Conservation (phyloP, 2,888 invertebrate species). For the Callosobruchus maculatus region DNA sequence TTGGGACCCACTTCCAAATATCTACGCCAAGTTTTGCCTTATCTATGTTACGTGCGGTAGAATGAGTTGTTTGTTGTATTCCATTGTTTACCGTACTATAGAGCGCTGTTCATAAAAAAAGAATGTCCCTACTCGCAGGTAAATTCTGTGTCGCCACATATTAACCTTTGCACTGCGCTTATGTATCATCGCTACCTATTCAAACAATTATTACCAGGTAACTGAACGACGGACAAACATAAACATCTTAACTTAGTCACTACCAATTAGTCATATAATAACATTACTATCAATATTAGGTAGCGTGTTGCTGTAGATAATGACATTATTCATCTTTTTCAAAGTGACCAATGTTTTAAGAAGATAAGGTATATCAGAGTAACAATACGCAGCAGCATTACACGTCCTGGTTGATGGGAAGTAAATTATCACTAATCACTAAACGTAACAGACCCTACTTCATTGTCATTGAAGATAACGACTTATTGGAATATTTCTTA, state of each 20-base stretch:
- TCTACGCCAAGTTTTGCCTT: no score
- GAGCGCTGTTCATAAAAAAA: no score
- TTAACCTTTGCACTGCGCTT: no score
- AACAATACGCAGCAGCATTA: background rate
- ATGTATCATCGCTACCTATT: no score
- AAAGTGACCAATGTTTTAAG: background rate
- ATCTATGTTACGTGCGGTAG: no score
- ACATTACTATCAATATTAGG: background rate
- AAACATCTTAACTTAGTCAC: background rate
- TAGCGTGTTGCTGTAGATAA: background rate
- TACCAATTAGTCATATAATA: background rate
- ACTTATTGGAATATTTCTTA: background rate
- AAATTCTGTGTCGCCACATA: no score
- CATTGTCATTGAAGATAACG: background rate
- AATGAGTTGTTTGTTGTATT: no score
- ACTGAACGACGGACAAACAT: background rate
- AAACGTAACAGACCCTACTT: background rate
- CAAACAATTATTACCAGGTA: background rate
- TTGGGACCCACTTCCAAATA: no score
- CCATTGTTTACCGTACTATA: no score
- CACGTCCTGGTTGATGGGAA: background rate
- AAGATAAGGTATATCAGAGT: background rate
- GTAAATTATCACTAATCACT: background rate
- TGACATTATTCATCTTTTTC: background rate
- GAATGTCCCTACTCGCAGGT: no score